Percentiles rank a stretch among this genome's conserved stretches.
Conservation (phyloP, 2,797 vertebrate genomes). For the Sebastes elongatus region DNA sequence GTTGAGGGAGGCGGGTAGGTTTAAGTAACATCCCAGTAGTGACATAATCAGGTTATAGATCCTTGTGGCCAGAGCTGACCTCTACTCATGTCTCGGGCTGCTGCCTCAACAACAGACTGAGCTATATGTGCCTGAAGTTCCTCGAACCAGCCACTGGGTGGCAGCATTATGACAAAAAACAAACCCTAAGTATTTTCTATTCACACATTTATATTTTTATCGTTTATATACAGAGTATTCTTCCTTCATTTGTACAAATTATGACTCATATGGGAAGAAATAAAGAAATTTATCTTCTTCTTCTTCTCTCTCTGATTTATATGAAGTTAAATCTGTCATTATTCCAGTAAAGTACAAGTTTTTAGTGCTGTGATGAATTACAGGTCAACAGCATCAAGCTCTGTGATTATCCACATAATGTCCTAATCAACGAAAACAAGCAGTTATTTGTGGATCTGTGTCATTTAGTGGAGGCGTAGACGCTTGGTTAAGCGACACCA, state of each 20-base stretch:
- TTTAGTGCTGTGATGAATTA: neutral
- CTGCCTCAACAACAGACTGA: constrained; percentile 69
- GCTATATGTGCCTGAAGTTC: constrained; percentile 56
- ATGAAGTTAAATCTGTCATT: neutral
- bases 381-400: neutral
- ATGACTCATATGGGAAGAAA: constrained; percentile 70
- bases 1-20: constrained; percentile 1
- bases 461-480: constrained; percentile 40
- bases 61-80: constrained; percentile 14
- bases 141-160: constrained; percentile 83
- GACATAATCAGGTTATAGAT: constrained; percentile 26
- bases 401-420: neutral
- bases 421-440: neutral
- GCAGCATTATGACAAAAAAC: constrained; percentile 77
- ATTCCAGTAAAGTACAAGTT: neutral
- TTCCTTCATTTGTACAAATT: constrained; percentile 80
- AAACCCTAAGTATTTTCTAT: constrained; percentile 72
- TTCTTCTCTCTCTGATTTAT: neutral
- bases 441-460: constrained; percentile 30
- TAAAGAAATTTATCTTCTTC: constrained; percentile 77
- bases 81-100: constrained; percentile 30
- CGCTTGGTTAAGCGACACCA: neutral
- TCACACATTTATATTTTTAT: constrained; percentile 73
- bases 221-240: constrained; percentile 79
- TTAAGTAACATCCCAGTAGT: constrained; percentile 4